Evolutionary conservation across 2,888 invertebrate genomes (phyloP), one percentile per base, ranked within the genome.

Genomic region (Elgonia sp.): DNA sequence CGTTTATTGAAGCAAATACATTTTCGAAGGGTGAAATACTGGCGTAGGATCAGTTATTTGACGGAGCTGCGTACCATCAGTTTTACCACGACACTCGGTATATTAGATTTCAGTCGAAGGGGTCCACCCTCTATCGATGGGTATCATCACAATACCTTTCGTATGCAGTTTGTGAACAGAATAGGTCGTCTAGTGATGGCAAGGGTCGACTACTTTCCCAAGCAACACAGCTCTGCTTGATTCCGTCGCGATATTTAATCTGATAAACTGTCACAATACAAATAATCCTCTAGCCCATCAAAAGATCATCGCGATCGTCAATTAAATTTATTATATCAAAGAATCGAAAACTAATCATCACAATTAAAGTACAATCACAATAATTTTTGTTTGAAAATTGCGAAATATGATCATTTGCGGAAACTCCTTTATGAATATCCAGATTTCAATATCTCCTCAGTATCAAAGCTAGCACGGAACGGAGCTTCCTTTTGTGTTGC

Each of bases 31-130:
- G 81, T 82, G 75, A 84, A 80, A 84, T 72, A 65, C 84, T 84
- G 77, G 63, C 77, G 90, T 57, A 57, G 70, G 46, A 76, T 72
- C 40, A 79, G 60, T 69, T 80, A 75, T 85, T 73, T 75, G 80
- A 60, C 50, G 76, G 73, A 80, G 73, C 73, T 69, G 57, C 57
- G 69, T 72, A 29, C 69, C 81, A 77, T 86, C 77, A 73, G 50
- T 76, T 92, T 92, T 90, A 91, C 92, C 92, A 87, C 90, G 90
- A 91, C 91, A 91, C 76, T 10, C 29, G 29, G 90, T 85, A 90
- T 92, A 93, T 93, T 93, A 93, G 92, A 93, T 93, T 93, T 93
- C 91, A 89, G 90, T 89, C 91, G 89, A 91, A 89, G 91, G 92
- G 92, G 89, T 89, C 92, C 55, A 29, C 60, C 92, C 72, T 16